Evolutionary conservation across 35 echinoderm and acorn worm genomes (phyloP), one percentile per base, ranked within the genome.

Genomic region (Heliocidaris tuberculata): DNA sequence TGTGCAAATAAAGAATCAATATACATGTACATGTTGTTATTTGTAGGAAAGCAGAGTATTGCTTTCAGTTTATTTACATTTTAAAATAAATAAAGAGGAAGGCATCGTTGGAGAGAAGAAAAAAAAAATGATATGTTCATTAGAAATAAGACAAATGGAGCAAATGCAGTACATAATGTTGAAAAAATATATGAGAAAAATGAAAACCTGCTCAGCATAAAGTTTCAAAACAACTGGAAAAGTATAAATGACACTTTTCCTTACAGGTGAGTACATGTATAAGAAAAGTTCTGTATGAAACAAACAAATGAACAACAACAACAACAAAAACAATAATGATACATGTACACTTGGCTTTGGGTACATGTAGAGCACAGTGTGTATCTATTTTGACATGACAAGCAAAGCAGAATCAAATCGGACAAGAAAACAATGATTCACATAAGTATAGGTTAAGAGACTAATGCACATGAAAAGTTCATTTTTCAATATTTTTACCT

Each of bases 21-120:
- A 42, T 3, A 42, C 35, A 42, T 42, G 35, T 42, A 42, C 35
- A 42, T 3, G 1, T 42, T 42, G 35, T 78, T 24, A 78, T 78
- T 78, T 78, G 21, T n/a, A 78, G 4, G 65, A 78, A 78, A 78
- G 65, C 65, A n/a, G 65, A 78, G 27, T 78, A 27, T 78, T n/a
- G 47, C 87, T 89, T 89, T 48, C 87, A 47, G 65, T 89, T 89
- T 89, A 89, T 89, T 89, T 89, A 89, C 87, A 89, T 89, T 89
- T 89, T 17, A 89, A 89, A 89, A 86, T 86, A 86, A 86, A 86
- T 86, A 35, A 47, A 89, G 4, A 35, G 16, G 87, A 89, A 89
- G 87, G 87, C 87, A 89, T 89, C 32, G 7, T 47, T 48, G 87
- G 87, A 89, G 87, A 89, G 31, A 89, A 89, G 87, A 85, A 89